Conservation (phyloP, 2,888 invertebrate genomes). For the Panorpa germanica region DNA sequence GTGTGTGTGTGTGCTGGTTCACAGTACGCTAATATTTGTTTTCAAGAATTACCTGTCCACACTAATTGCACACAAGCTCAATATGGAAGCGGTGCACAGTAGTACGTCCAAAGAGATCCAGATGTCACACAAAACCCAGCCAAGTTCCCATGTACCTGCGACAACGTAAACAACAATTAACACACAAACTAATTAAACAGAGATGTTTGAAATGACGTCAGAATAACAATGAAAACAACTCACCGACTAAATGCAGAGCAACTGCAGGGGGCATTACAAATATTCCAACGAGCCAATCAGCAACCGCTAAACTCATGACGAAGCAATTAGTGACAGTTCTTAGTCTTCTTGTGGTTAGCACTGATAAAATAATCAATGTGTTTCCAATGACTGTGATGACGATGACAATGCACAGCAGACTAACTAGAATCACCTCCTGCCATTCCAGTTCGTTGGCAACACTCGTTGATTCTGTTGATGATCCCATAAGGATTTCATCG, state of each 20-base stretch:
- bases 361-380: slow-evolving; percentile 75
- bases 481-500: too few relatives aligned
- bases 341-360: slow-evolving; percentile 67
- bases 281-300: slow-evolving; percentile 82
- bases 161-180: slow-evolving; percentile 15
- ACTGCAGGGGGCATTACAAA: slow-evolving; percentile 95
- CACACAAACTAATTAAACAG: too few relatives aligned
- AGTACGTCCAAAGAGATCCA: slow-evolving; percentile 90
- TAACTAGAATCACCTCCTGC: slow-evolving; percentile 38
- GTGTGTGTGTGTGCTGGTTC: too few relatives aligned
- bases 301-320: slow-evolving; percentile 83
- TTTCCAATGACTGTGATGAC: slow-evolving; percentile 68
- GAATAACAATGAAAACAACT: too few relatives aligned
- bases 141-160: slow-evolving; percentile 72
- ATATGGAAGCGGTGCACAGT: slow-evolving; percentile 82
- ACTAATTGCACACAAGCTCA: slow-evolving; percentile 84
- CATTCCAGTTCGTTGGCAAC: too few relatives aligned
- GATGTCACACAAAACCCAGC: slow-evolving; percentile 70
- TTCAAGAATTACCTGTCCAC: slow-evolving; percentile 40
- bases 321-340: slow-evolving; percentile 91
- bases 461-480: too few relatives aligned
- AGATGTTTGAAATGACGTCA: too few relatives aligned
- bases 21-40: slow-evolving; percentile 3
- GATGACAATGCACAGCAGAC: slow-evolving; percentile 43
- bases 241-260: slow-evolving; percentile 65